Conservation (phyloP, 2,113 vertebrate species). For the Pachycephala philippinensis region DNA sequence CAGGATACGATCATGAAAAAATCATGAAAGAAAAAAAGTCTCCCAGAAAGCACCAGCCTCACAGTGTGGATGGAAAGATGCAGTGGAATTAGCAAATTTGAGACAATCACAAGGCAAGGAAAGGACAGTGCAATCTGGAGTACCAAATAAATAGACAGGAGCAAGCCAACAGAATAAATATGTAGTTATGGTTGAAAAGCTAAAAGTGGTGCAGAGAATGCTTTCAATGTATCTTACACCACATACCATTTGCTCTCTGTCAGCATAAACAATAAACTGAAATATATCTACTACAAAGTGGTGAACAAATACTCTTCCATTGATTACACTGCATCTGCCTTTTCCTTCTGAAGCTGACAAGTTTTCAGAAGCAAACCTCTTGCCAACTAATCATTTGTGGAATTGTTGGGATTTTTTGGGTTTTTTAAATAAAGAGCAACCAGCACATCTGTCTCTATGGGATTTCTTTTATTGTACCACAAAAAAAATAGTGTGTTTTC, state of each 20-base stretch:
- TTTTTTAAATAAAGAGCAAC: background rate
- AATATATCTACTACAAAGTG: background rate
- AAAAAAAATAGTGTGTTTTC: background rate
- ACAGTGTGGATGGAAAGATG: background rate
- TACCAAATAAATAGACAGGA: background rate
- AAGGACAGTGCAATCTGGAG: background rate
- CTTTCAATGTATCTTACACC: background rate
- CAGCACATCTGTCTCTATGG: background rate
- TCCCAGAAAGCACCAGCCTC: background rate
- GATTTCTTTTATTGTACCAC: background rate
- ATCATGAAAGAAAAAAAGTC: background rate
- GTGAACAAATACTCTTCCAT: background rate
- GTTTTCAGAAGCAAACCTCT: background rate
- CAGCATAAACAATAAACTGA: background rate
- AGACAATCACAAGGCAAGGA: background rate
- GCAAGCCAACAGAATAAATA: background rate
- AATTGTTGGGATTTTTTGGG: background rate
- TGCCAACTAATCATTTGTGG: background rate
- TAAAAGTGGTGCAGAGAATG: background rate
- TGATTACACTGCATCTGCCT: background rate
- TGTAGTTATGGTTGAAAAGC: background rate
- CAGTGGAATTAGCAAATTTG: background rate
- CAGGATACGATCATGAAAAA: background rate
- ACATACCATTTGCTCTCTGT: background rate
- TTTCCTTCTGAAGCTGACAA: background rate